Percentiles rank a stretch among this genome's conserved stretches.
Evolutionary conservation across 2,797 vertebrate genomes (phyloP).

Genomic region (Mormyrus proboscirostris): DNA sequence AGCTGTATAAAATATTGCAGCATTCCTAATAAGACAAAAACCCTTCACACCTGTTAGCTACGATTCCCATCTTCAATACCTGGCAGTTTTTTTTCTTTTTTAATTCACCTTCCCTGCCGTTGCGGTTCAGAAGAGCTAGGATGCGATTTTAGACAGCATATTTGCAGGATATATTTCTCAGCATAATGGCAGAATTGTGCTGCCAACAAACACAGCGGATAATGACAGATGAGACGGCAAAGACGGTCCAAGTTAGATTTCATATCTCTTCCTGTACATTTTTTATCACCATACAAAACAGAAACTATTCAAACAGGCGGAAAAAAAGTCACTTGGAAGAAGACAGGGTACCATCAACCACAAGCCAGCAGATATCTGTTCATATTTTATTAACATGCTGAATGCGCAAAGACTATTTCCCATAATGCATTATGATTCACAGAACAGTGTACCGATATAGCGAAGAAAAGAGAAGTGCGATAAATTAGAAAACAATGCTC

Average conservation of each 20-base stretch:
- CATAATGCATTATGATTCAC: neutral
- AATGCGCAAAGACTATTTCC: neutral
- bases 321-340: neutral
- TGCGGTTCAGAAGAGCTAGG: neutral
- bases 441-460: neutral
- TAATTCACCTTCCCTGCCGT: neutral
- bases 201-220: conserved; percentile 1
- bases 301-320: neutral
- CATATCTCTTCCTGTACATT: neutral
- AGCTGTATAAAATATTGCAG: neutral
- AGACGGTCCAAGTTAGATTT: neutral
- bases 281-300: neutral
- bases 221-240: neutral
- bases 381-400: conserved; percentile 6
- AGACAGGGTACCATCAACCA: neutral
- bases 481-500: neutral
- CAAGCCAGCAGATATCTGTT: neutral
- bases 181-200: neutral
- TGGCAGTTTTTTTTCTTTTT: neutral
- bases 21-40: neutral
- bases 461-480: neutral
- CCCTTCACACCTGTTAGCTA: neutral
- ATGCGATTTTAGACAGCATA: neutral
- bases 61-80: neutral
- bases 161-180: neutral